Conservation (phyloP, 2,797 vertebrate genomes). For the Pachyuromys duprasi region DNA sequence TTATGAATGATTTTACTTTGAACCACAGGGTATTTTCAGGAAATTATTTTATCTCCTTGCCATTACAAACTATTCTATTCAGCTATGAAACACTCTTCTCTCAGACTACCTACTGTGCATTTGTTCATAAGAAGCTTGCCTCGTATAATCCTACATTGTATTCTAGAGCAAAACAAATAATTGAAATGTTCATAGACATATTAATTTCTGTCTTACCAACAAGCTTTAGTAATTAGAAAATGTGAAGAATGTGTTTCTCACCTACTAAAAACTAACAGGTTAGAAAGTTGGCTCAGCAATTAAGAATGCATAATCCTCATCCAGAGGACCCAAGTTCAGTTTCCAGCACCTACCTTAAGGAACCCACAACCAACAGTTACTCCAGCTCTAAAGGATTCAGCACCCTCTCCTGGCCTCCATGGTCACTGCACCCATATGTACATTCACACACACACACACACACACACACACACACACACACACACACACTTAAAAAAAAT, state of each 20-base stretch:
- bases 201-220: not conserved
- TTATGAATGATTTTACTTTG: not conserved
- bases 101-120: not conserved
- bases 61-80: conserved; percentile 45
- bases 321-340: not conserved
- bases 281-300: not conserved
- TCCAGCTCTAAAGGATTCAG: not conserved
- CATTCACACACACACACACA: no score
- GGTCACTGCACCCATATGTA: not conserved
- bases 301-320: not conserved
- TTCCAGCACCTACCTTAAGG: not conserved
- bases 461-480: not conserved
- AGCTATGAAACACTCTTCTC: conserved; percentile 11
- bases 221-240: conserved; percentile 26
- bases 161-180: conserved; percentile 33
- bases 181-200: not conserved
- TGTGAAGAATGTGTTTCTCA: conserved; percentile 10
- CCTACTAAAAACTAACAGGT: not conserved
- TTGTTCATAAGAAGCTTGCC: not conserved
- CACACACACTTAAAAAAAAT: not conserved
- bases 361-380: not conserved
- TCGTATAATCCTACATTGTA: not conserved
- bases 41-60: conserved; percentile 12
- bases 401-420: not conserved
- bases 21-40: not conserved